These are phyloP conservation scores for Oryzias melastigma DNA, from an alignment of 2,113 vertebrate genomes.

Conservation along the genomic window DNA sequence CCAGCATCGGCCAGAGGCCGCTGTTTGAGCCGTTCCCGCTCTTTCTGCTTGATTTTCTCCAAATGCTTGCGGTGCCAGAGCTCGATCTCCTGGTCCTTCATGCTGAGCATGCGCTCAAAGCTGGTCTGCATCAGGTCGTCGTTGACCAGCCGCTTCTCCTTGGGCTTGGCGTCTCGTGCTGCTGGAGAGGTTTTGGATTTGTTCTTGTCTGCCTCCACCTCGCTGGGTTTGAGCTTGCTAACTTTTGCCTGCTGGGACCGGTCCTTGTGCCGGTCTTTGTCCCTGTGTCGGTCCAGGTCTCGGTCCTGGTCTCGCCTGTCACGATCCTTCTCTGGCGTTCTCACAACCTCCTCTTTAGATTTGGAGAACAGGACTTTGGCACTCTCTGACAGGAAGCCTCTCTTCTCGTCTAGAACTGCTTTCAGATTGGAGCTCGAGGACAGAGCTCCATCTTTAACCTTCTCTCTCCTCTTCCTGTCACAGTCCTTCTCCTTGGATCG, in stretches of 20 bases:
- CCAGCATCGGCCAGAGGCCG: constrained; percentile 81
- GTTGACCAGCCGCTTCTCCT: constrained; percentile 94
- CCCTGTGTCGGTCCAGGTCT: constrained; percentile 89
- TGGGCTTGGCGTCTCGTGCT: constrained; percentile 86
- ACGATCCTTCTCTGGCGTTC: constrained; percentile 89
- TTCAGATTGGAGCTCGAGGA: constrained; percentile 79
- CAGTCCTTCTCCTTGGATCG: constrained; percentile 84
- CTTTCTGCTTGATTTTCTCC: constrained; percentile 98
- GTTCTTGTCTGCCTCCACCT: constrained; percentile 79
- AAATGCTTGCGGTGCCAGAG: constrained; percentile 97
- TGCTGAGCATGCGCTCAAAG: constrained; percentile 97
- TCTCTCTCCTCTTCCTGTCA: constrained; percentile 89
- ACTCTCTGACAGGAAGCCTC: constrained; percentile 75
- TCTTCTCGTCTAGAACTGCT: constrained; percentile 85
- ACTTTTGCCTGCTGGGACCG: constrained; percentile 81
- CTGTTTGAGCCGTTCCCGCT: constrained; percentile 90
- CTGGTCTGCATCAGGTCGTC: constrained; percentile 99
- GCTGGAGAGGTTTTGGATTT: constrained; percentile 82
- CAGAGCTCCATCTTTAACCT: constrained; percentile 77
- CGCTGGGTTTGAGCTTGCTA: constrained; percentile 65
- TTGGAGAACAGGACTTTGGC: constrained; percentile 80
- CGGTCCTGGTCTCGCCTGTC: constrained; percentile 85
- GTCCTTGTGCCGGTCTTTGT: constrained; percentile 89
- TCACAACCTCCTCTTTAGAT: constrained; percentile 87
- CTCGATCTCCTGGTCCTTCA: constrained; percentile 97